Conservation (phyloP, 2,888 invertebrate genomes). For the Metallyticus violacea region DNA sequence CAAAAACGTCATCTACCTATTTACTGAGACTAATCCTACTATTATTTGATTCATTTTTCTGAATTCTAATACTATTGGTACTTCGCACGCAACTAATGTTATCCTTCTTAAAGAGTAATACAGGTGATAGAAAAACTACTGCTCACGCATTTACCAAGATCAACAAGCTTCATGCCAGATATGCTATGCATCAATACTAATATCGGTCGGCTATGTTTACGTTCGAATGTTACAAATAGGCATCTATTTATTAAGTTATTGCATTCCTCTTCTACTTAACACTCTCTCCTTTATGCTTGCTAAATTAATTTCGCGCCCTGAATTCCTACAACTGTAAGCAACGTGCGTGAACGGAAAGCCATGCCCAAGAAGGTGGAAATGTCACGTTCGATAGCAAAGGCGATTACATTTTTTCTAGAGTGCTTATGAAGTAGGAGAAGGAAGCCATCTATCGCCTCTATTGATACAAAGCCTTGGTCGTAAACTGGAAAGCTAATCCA, state of each 20-base stretch:
- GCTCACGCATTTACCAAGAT: no score
- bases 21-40: no score
- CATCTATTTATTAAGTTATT: not conserved
- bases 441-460: not conserved
- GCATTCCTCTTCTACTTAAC: not conserved
- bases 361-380: not conserved
- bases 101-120: no score
- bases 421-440: not conserved
- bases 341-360: not conserved
- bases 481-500: not conserved
- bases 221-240: not conserved
- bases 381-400: not conserved
- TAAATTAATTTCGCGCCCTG: not conserved
- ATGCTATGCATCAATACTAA: no score
- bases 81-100: no score
- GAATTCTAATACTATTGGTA: no score
- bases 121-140: no score
- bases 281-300: not conserved
- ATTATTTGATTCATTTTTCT: no score
- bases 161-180: no score
- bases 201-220: not conserved
- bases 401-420: not conserved
- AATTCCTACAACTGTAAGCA: not conserved
- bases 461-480: not conserved
- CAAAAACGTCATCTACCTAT: no score